Evolutionary conservation across 2,888 invertebrate species (phyloP).

Genomic region (Thelaira solivaga): DNA sequence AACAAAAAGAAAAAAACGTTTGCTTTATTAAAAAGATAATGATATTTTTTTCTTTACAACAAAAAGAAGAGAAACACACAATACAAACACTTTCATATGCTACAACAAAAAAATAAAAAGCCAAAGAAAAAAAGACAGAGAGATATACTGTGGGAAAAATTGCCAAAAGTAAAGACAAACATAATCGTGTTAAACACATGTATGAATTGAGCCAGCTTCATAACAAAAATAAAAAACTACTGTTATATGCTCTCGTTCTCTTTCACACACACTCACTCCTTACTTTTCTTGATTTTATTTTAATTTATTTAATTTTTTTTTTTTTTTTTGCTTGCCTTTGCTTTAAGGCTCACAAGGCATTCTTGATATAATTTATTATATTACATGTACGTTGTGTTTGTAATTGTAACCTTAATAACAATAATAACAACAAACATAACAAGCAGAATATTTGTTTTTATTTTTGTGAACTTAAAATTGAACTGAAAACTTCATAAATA

Average conservation of each 20-base stretch:
- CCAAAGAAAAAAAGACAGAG: not conserved
- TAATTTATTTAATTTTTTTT: no score
- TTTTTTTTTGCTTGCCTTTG: no score
- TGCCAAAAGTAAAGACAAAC: conserved; percentile 50
- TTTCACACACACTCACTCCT: not conserved
- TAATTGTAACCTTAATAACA: conserved; percentile 57
- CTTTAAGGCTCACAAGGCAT: not conserved
- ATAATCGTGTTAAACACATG: conserved; percentile 29
- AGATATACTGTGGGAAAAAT: not conserved
- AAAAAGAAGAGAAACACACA: not conserved
- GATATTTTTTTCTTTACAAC: conserved; percentile 19
- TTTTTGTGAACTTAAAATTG: conserved; percentile 53
- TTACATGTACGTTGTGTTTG: conserved; percentile 41
- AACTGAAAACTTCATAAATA: conserved; percentile 61
- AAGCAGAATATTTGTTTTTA: conserved; percentile 31
- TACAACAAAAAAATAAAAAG: not conserved
- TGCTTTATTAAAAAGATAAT: conserved; percentile 56
- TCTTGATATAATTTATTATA: conserved; percentile 35
- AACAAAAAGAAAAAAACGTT: conserved; percentile 53
- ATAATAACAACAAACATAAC: conserved; percentile 44
- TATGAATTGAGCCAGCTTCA: not conserved
- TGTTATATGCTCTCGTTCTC: not conserved
- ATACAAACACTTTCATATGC: conserved; percentile 36
- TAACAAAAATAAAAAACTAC: not conserved
- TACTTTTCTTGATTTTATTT: no score